Percentiles rank a stretch among this genome's conserved stretches.
These are phyloP conservation scores for Cremastinae sp. DNA, from an alignment of 2,888 invertebrate species.

Conservation along the genomic window DNA sequence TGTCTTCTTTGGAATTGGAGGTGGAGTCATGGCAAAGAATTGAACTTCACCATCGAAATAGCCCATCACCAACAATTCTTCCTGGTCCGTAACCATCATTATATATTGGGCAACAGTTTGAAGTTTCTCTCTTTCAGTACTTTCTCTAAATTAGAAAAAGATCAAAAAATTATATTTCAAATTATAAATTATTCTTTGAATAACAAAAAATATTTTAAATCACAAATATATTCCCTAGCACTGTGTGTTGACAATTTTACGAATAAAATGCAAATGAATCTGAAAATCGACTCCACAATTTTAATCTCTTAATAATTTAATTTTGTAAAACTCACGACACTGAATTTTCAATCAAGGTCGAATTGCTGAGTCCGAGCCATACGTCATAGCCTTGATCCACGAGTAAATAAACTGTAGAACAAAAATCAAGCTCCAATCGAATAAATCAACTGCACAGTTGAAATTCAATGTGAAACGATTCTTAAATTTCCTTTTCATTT, in stretches of 20 bases:
- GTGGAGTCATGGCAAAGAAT: constrained; percentile 69
- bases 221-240: too few species aligned
- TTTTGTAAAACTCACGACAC: constrained; percentile 63
- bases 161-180: too few species aligned
- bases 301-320: background rate
- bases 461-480: too few species aligned
- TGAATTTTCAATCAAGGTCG: constrained; percentile 66
- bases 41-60: constrained; percentile 69
- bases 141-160: constrained; percentile 68
- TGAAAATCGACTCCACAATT: background rate
- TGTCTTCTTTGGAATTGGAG: constrained; percentile 53
- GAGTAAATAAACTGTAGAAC: constrained; percentile 70
- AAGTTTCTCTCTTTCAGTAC: constrained; percentile 67
- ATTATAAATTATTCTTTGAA: constrained; percentile 7
- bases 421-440: background rate
- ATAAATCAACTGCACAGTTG: too few species aligned
- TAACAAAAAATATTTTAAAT: too few species aligned
- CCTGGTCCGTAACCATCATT: constrained; percentile 67
- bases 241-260: too few species aligned
- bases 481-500: background rate
- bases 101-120: constrained; percentile 69
- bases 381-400: constrained; percentile 74
- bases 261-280: too few species aligned
- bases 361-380: constrained; percentile 72
- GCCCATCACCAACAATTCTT: constrained; percentile 72